These are phyloP conservation scores for Sinocyclocheilus maitianheensis DNA, from an alignment of 2,113 vertebrate genomes.

Conservation along the genomic window DNA sequence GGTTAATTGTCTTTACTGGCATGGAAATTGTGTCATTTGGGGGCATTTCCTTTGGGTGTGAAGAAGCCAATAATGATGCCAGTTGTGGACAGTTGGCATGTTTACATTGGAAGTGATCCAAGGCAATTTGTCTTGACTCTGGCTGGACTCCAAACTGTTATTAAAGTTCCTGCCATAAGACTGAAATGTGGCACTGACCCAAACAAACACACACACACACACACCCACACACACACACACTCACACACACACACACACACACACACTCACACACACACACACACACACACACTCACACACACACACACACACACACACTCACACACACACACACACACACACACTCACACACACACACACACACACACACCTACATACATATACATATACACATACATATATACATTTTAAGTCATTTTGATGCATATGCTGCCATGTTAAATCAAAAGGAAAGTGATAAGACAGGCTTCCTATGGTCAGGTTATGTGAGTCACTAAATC, in stretches of 20 bases:
- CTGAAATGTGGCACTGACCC: conserved; percentile 69
- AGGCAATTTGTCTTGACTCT: conserved; percentile 64
- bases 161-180: conserved; percentile 64
- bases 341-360: no score
- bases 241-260: no score
- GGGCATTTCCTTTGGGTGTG: conserved; percentile 45
- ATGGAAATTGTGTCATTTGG: conserved; percentile 37
- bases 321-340: no score
- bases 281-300: no score
- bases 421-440: conserved; percentile 20
- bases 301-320: no score
- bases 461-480: background rate
- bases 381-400: no score
- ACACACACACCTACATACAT: no score
- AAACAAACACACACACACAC: conserved; percentile 34
- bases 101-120: conserved; percentile 60
- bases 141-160: conserved; percentile 66
- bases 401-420: background rate
- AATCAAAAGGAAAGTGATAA: conserved; percentile 2
- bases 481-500: background rate
- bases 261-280: no score
- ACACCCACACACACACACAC: background rate
- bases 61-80: conserved; percentile 52
- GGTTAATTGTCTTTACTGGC: conserved; percentile 14
- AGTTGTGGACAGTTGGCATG: conserved; percentile 48